Conservation (phyloP, 2,797 vertebrate species). For the Sebastes oblongus region DNA sequence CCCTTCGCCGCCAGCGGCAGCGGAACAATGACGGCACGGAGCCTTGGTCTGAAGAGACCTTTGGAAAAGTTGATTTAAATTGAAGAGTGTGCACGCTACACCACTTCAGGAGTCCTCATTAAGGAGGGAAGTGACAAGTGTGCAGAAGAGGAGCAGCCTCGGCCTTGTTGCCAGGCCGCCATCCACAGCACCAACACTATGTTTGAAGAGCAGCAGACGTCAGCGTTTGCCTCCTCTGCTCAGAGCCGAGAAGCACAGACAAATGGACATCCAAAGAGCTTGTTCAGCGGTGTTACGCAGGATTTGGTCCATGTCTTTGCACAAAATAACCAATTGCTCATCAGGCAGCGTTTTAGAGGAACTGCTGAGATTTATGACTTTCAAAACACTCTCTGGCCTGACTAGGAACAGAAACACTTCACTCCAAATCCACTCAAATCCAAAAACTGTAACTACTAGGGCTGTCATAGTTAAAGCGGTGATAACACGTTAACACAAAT, state of each 20-base stretch:
- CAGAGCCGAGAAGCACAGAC: not conserved
- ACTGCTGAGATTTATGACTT: no score
- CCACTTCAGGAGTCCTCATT: slow-evolving; percentile 50
- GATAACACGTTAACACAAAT: no score
- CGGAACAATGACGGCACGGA: slow-evolving; percentile 46
- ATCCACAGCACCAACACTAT: not conserved
- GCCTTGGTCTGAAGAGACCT: slow-evolving; percentile 66
- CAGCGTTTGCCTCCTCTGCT: not conserved
- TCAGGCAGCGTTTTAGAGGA: no score
- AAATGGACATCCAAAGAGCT: not conserved
- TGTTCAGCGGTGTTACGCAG: not conserved
- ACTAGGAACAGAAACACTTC: no score
- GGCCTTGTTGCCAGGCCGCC: slow-evolving; percentile 28
- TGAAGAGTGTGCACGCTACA: slow-evolving; percentile 42
- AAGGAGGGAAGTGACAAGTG: slow-evolving; percentile 8
- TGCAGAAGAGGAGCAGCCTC: slow-evolving; percentile 12
- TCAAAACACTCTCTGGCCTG: no score
- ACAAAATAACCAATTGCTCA: not conserved
- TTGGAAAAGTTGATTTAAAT: slow-evolving; percentile 57
- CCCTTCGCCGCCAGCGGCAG: not conserved
- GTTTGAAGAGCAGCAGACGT: slow-evolving; percentile 11
- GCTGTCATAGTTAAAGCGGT: no score
- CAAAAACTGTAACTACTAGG: no score
- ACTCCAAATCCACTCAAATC: no score
- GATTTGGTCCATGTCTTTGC: not conserved